Percentiles rank a stretch among this genome's conserved stretches.
These are phyloP conservation scores for Mesodorylaimus sp. DNA, from an alignment of 2,888 invertebrate species.

Conservation along the genomic window DNA sequence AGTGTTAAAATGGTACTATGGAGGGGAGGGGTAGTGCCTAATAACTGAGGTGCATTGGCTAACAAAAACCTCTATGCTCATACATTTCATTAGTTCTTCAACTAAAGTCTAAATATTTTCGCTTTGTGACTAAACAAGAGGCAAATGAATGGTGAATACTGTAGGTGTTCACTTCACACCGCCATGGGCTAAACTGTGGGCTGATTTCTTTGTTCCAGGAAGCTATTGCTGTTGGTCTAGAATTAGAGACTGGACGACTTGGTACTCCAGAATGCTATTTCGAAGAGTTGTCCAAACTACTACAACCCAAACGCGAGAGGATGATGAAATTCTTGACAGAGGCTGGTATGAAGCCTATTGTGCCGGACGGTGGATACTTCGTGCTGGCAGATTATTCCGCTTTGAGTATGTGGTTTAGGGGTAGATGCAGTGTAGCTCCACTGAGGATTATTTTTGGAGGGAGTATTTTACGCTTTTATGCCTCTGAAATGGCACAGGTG, in stretches of 20 bases:
- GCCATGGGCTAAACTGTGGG: neutral
- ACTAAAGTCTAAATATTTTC: neutral
- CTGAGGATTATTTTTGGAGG: neutral
- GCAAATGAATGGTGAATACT: neutral
- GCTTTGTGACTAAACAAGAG: neutral
- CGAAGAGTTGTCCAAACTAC: slow-evolving; percentile 49
- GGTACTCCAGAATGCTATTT: slow-evolving; percentile 64
- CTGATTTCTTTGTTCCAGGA: slow-evolving; percentile 43
- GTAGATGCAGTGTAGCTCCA: too few species aligned
- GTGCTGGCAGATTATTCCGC: slow-evolving; percentile 78
- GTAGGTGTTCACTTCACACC: neutral
- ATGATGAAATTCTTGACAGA: slow-evolving; percentile 53
- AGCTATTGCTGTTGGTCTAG: slow-evolving; percentile 72
- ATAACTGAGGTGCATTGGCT: too few species aligned
- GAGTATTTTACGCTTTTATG: too few species aligned
- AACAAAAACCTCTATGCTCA: too few species aligned
- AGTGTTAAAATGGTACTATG: too few species aligned
- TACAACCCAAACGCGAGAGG: slow-evolving; percentile 57
- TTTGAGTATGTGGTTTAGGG: slow-evolving; percentile 41
- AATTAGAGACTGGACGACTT: slow-evolving; percentile 53
- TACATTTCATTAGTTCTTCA: too few species aligned
- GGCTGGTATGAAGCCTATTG: slow-evolving; percentile 67
- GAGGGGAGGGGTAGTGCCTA: too few species aligned
- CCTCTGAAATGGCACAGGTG: too few species aligned
- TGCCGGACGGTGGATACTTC: slow-evolving; percentile 94